phyloP scores from a whole-genome alignment of 2,113 vertebrate genomes.

The Anhinga rufa region DNA sequence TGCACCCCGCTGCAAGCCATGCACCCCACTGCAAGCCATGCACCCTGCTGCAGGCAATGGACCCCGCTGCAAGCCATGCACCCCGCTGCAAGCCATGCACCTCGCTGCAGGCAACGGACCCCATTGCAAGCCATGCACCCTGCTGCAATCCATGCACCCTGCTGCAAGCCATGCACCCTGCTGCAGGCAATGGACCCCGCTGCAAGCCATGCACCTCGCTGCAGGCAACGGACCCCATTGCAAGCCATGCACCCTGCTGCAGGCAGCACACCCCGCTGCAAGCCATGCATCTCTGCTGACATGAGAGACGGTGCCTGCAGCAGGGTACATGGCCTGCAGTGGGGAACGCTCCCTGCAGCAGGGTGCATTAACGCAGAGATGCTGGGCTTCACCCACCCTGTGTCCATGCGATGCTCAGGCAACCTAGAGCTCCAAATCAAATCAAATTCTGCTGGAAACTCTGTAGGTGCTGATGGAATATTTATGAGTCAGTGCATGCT shows the following conservation, averaged over 20 bases:
- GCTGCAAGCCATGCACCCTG: too few species aligned
- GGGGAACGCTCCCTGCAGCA: too few species aligned
- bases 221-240: too few species aligned
- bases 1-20: background rate
- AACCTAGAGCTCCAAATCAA: background rate
- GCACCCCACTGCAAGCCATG: background rate
- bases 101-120: background rate
- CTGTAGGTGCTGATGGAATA: background rate
- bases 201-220: too few species aligned
- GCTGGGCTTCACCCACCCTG: background rate
- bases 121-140: background rate
- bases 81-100: background rate
- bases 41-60: rapidly evolving
- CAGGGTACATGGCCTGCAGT: too few species aligned
- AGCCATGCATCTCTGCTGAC: too few species aligned
- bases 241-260: too few species aligned
- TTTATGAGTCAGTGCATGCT: background rate
- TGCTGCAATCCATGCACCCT: background rate
- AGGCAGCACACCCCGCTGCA: too few species aligned
- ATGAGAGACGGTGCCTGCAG: too few species aligned
- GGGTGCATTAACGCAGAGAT: rapidly evolving
- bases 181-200: too few species aligned
- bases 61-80: too few species aligned
- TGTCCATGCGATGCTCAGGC: background rate
- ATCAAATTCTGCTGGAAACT: background rate